Conservation (phyloP, 30 jellyfish, hydroid and myxozoan species). For the Hydra vulgaris region DNA sequence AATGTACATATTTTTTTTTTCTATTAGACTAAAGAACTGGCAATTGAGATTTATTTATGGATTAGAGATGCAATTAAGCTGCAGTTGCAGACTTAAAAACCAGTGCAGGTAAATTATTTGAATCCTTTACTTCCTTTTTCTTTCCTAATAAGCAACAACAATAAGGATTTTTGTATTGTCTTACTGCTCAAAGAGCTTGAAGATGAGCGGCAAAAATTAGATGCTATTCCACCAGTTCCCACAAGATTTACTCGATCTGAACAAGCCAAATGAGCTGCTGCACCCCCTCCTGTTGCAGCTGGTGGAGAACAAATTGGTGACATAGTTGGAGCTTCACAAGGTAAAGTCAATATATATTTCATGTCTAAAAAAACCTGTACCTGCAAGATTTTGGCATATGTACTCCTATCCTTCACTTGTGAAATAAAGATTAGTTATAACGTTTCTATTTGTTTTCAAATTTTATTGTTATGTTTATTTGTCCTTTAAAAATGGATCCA, state of each 20-base stretch:
- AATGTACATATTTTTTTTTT: not conserved
- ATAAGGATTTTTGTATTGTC: not conserved
- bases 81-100: slow-evolving; percentile 62
- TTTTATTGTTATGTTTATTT: not conserved
- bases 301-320: slow-evolving; percentile 4
- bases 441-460: not conserved
- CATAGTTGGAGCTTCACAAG: slow-evolving; percentile 20
- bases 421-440: not conserved
- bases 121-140: not conserved
- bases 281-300: slow-evolving; percentile 67
- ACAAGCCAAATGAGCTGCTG: slow-evolving; percentile 82
- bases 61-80: slow-evolving; percentile 87
- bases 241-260: slow-evolving; percentile 79
- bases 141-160: not conserved
- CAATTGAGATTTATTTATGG: slow-evolving; percentile 83
- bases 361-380: not conserved
- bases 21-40: slow-evolving; percentile 64
- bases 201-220: slow-evolving; percentile 81
- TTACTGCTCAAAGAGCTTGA: slow-evolving; percentile 79
- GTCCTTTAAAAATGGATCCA: not conserved
- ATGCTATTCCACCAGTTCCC: slow-evolving; percentile 72
- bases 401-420: not conserved
- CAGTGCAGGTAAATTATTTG: slow-evolving; percentile 73
- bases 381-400: not conserved
- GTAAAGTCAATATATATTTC: slow-evolving; percentile 2